A percentile compares a stretch with the other conserved stretches of the same genome.
Evolutionary conservation across 2,888 invertebrate genomes (phyloP).

Genomic region (Epistrophella euchroma): DNA sequence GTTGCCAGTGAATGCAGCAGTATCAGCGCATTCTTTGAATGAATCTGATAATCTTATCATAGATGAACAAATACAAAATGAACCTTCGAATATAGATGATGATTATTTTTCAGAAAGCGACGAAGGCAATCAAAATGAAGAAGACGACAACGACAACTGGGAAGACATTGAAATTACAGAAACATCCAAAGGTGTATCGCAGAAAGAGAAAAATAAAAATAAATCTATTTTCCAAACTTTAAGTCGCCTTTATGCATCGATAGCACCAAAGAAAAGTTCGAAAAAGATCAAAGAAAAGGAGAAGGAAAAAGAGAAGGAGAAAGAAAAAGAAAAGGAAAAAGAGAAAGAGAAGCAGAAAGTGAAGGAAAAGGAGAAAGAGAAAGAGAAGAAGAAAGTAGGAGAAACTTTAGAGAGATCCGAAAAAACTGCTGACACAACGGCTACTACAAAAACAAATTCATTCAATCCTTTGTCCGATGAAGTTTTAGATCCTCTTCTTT

Average conservation of each 20-base stretch:
- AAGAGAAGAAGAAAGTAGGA: background rate
- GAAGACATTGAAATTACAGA: constrained; percentile 80
- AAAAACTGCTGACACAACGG: background rate
- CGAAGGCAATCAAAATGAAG: constrained; percentile 24
- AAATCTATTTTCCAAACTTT: constrained; percentile 77
- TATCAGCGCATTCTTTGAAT: constrained; percentile 23
- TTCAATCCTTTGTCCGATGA: background rate
- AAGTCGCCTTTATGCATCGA: constrained; percentile 75
- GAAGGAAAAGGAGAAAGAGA: background rate
- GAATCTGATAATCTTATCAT: constrained; percentile 51
- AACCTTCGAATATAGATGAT: background rate
- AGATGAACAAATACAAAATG: constrained; percentile 48
- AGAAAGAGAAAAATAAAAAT: constrained; percentile 74
- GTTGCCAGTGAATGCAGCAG: background rate
- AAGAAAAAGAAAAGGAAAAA: constrained; percentile 15
- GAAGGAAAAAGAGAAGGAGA: constrained; percentile 31
- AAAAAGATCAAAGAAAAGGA: constrained; percentile 60
- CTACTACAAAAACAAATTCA: constrained; percentile 26
- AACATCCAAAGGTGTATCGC: constrained; percentile 38
- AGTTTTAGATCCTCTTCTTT: constrained; percentile 13
- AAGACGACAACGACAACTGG: constrained; percentile 80
- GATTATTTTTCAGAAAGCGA: constrained; percentile 53
- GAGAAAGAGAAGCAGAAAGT: background rate
- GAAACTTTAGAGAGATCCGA: constrained; percentile 4
- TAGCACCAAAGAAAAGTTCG: constrained; percentile 50